These are phyloP conservation scores for Turritopsis dohrnii DNA, from an alignment of 30 jellyfish, hydroid and myxozoan species.

Conservation along the genomic window DNA sequence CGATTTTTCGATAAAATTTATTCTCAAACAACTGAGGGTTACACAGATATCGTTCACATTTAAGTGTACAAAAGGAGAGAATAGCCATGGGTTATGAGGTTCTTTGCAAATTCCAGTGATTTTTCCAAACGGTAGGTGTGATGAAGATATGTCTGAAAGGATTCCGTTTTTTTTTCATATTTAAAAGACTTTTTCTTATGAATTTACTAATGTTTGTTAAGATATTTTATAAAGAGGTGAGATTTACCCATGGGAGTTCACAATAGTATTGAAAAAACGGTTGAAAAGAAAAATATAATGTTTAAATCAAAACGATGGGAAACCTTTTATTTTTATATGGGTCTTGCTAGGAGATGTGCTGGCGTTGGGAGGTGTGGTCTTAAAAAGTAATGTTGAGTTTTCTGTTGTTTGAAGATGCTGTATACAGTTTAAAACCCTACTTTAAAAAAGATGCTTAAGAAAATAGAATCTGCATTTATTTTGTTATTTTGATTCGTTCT, in stretches of 20 bases:
- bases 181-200: no score
- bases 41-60: not conserved
- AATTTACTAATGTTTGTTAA: not conserved
- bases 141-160: not conserved
- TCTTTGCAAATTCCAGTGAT: not conserved
- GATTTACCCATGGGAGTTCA: not conserved
- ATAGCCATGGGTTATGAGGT: not conserved
- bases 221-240: not conserved
- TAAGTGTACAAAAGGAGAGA: not conserved
- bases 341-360: no score
- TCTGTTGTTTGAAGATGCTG: no score
- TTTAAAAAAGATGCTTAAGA: no score
- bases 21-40: not conserved
- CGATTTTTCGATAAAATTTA: not conserved
- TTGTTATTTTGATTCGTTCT: no score
- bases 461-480: no score
- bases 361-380: not conserved
- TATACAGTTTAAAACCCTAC: no score
- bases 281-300: not conserved
- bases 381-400: not conserved
- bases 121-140: not conserved
- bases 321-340: no score
- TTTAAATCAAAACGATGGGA: not conserved
- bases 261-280: not conserved
- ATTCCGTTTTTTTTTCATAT: not conserved